Percentiles rank a stretch among this genome's conserved stretches.
phyloP scores from a whole-genome alignment of 2,797 vertebrate species.

The Gallinago nigripennis region DNA sequence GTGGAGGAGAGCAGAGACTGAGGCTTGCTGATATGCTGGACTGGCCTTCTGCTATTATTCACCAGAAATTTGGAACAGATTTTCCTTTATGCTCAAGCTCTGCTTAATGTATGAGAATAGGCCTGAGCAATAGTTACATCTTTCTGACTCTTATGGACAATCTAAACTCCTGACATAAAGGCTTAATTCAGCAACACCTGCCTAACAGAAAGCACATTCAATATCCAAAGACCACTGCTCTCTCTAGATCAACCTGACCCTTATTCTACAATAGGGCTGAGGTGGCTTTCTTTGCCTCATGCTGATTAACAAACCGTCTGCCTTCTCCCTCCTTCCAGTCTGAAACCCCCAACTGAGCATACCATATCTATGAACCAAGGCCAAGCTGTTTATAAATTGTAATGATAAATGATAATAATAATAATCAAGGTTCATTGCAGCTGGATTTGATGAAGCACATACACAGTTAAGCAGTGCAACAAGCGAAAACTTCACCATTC shows the following conservation, averaged over 20 bases:
- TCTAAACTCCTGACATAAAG: background rate
- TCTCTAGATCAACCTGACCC: background rate
- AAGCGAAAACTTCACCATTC: background rate
- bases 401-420: background rate
- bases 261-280: background rate
- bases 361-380: background rate
- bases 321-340: background rate
- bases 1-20: accelerated
- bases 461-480: background rate
- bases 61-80: background rate
- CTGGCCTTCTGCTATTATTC: background rate
- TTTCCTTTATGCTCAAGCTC: background rate
- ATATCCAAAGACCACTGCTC: background rate
- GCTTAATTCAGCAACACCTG: background rate
- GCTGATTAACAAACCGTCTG: background rate
- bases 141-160: background rate
- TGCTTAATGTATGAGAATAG: background rate
- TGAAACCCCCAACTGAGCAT: background rate
- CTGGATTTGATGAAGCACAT: background rate
- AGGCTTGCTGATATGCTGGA: background rate
- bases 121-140: background rate
- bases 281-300: background rate
- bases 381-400: background rate
- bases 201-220: background rate
- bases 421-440: background rate